Evolutionary conservation across 2,797 vertebrate species (phyloP), one percentile per base, ranked within the genome.

Genomic region (Anomalospiza imberbis): DNA sequence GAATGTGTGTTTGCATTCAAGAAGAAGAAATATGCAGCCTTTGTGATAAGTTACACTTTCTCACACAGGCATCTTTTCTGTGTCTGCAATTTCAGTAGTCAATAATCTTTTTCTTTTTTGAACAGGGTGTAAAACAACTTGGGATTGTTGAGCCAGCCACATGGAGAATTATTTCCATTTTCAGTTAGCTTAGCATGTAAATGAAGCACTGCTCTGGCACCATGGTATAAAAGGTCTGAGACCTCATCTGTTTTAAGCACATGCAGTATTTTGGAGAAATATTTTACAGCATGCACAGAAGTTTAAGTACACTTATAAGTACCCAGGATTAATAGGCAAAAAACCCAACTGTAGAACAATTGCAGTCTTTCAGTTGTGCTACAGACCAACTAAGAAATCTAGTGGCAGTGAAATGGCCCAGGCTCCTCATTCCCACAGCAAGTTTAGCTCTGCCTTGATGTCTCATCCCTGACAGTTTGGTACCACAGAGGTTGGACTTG

Each of bases 11-110:
- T 82, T 83, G 54, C 36, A 53, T 82, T 91, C 51, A 79, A 18
- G 57, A 55, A 92, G 58, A 19, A 93, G 34, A 95, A 94, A 77
- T 70, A 92, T 57, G 82, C 62, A 89, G 88, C 40, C n/a, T 80
- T 88, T 82, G 89, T 91, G 95, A 68, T 93, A 86, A 85, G 72
- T 90, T 70, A 75, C 44, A 78, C 38, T 88, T 72, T 50, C 86
- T 63, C 88, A 44, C 55, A 82, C 32, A 77, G 62, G 24, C 80
- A 40, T 83, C 62, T 88, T 96, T 48, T 85, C 54, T 42, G 47
- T 44, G 47, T 86, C 65, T 89, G 60, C 38, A 83, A 76, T 36
- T 45, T 92, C 48, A 85, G 32, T 83, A 45, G 65, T 48, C 85
- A 67, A 61, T 92, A 89, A 94, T 73, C 61, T 53, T 48, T 85